phyloP scores from a whole-genome alignment of 53 echinoderm and acorn worm species.

The Crossaster papposus region DNA sequence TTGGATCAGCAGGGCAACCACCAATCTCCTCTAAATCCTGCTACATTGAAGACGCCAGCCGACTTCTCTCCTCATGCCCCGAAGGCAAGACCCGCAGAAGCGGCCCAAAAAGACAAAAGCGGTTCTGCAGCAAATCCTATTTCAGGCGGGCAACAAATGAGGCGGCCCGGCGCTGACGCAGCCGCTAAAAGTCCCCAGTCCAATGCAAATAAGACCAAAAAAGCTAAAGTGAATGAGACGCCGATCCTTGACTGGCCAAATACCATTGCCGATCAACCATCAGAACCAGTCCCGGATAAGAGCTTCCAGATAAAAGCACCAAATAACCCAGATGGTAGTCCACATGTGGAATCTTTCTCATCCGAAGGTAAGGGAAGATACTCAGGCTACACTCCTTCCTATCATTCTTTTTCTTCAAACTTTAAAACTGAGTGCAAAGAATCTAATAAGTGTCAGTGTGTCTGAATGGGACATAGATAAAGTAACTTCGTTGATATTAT shows the following conservation, averaged over 20 bases:
- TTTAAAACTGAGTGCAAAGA: too few species aligned
- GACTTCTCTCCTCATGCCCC: slow-evolving; percentile 1
- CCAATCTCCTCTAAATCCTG: neutral
- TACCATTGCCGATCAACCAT: neutral
- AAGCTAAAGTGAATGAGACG: neutral
- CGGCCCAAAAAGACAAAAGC: neutral
- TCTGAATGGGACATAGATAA: too few species aligned
- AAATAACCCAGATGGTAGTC: neutral
- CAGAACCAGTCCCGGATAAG: neutral
- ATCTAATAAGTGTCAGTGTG: too few species aligned
- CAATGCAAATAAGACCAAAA: neutral
- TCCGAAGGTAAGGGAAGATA: neutral
- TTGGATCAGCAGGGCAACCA: neutral
- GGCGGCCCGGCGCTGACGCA: neutral
- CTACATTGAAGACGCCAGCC: neutral
- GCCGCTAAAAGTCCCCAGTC: neutral
- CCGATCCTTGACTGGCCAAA: slow-evolving; percentile 3
- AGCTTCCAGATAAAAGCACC: neutral
- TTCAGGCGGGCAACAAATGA: neutral
- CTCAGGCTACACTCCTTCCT: neutral
- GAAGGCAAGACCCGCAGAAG: neutral
- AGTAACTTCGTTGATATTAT: neutral
- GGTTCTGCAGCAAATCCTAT: neutral
- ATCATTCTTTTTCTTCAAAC: too few species aligned
- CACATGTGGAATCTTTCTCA: neutral